These are phyloP conservation scores for Meteorus sp. DNA, from an alignment of 1,140 invertebrate species.

Conservation along the genomic window DNA sequence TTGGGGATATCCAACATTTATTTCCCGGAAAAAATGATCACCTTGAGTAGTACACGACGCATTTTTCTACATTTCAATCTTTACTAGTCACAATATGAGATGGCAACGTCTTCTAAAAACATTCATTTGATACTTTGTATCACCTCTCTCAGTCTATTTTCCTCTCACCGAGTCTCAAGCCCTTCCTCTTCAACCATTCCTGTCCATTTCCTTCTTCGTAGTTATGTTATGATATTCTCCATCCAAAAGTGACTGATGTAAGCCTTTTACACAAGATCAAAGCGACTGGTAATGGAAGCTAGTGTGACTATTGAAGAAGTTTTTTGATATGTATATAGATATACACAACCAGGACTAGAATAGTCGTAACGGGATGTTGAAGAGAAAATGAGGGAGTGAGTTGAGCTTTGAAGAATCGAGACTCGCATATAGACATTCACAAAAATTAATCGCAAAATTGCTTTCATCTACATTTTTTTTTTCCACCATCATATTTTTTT, in stretches of 20 bases:
- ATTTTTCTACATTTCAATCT: too few relatives aligned
- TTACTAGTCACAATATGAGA: too few relatives aligned
- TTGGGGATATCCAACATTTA: too few relatives aligned
- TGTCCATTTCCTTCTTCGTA: neutral
- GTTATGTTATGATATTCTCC: constrained; percentile 2
- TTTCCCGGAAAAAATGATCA: too few relatives aligned
- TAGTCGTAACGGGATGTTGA: constrained; percentile 9
- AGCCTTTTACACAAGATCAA: constrained; percentile 33
- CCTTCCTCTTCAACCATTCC: too few relatives aligned
- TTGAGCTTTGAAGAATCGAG: constrained; percentile 12
- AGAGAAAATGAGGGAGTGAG: neutral
- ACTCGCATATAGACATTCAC: neutral
- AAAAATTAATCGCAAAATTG: constrained; percentile 10
- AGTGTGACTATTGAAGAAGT: constrained; percentile 30
- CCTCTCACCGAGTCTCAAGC: too few relatives aligned
- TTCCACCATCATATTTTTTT: neutral
- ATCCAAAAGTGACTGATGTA: constrained; percentile 28
- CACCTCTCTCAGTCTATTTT: too few relatives aligned
- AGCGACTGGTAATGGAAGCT: constrained; percentile 29
- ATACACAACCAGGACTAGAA: neutral
- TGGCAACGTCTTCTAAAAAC: too few relatives aligned
- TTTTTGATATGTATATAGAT: neutral
- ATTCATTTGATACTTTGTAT: too few relatives aligned
- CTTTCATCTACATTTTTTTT: neutral
- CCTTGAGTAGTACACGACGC: too few relatives aligned